A percentile compares a stretch with the other conserved stretches of the same genome.
phyloP scores from a whole-genome alignment of 1,140 invertebrate species.

The Hesperophylax magnus region DNA sequence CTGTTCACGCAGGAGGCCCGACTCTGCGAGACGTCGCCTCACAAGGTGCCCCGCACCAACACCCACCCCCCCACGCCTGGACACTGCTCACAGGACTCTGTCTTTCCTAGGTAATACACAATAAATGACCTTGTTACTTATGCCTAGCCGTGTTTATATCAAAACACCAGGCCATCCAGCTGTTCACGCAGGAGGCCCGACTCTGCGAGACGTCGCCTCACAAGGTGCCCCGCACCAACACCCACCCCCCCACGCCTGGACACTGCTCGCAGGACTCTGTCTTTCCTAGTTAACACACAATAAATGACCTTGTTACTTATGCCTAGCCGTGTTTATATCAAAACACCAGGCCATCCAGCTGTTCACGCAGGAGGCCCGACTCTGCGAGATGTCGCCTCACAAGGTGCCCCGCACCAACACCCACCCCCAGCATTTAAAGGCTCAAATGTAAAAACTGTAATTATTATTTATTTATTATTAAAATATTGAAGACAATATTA shows the following conservation, averaged over 20 bases:
- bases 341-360: conserved; percentile 83
- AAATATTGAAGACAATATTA: too few species aligned
- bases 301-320: neutral
- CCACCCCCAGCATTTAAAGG: neutral
- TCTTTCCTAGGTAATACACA: conserved; percentile 10
- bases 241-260: conserved; percentile 27
- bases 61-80: conserved; percentile 38
- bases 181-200: conserved; percentile 87
- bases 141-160: neutral
- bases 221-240: conserved; percentile 79
- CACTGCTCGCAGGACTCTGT: conserved; percentile 30
- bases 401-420: conserved; percentile 79
- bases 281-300: neutral
- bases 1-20: conserved; percentile 87
- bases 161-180: conserved; percentile 60
- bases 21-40: conserved; percentile 83
- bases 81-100: conserved; percentile 25
- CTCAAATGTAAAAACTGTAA: too few species aligned
- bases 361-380: conserved; percentile 85
- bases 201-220: conserved; percentile 84
- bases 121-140: neutral
- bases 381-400: conserved; percentile 83
- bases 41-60: conserved; percentile 79
- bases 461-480: too few species aligned
- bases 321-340: neutral